Percentiles rank a stretch among this genome's conserved stretches.
Evolutionary conservation across 2,888 invertebrate genomes (phyloP).

Genomic region (Drosophila bunnanda): DNA sequence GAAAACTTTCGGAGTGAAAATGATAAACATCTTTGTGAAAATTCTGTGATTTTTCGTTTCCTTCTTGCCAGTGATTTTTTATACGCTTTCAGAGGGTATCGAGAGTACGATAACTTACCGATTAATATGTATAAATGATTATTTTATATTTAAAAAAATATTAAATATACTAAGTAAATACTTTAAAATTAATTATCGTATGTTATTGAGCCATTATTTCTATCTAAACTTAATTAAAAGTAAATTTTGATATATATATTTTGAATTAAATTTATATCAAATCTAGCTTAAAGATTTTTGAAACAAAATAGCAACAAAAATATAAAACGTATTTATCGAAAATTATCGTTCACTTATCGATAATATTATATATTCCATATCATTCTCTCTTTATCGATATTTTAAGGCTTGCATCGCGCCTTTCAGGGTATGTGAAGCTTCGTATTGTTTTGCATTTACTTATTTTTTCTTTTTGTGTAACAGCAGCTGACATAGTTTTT

Average conservation of each 20-base stretch:
- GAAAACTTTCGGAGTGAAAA: conserved; percentile 77
- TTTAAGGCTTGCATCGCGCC: background rate
- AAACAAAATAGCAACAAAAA: background rate
- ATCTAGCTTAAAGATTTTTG: too few species aligned
- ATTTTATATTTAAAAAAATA: background rate
- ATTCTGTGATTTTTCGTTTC: conserved; percentile 68
- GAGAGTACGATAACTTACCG: background rate
- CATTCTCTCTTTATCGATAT: background rate
- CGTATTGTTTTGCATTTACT: background rate
- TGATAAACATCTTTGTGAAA: conserved; percentile 80
- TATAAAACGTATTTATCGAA: too few species aligned
- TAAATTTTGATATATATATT: too few species aligned
- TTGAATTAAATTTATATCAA: too few species aligned
- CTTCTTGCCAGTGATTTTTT: conserved; percentile 25
- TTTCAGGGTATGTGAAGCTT: background rate
- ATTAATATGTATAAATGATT: background rate
- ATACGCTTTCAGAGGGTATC: conserved; percentile 6
- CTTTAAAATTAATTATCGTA: too few species aligned
- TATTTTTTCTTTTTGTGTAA: conserved; percentile 37
- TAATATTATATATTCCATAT: background rate
- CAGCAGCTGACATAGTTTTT: conserved; percentile 43
- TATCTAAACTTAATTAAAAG: too few species aligned
- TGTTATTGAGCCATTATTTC: too few species aligned
- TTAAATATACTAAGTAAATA: background rate
- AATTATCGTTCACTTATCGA: background rate